Conservation (phyloP, 1,140 invertebrate genomes). For the Diabrotica virgifera region DNA sequence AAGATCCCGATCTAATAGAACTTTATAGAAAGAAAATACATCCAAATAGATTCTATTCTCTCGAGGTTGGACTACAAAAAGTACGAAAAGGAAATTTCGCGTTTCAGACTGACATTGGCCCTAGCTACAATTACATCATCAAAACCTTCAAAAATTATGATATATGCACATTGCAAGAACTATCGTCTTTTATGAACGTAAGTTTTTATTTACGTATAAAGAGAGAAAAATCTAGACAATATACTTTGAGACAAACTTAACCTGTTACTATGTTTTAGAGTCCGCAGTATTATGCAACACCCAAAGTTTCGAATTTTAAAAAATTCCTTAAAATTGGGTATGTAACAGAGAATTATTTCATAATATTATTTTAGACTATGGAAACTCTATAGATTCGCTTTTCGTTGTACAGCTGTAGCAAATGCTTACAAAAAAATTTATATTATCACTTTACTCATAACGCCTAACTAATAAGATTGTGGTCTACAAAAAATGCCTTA, state of each 20-base stretch:
- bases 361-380: neutral
- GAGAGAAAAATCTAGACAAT: neutral
- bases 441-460: no score
- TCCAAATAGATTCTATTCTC: slow-evolving; percentile 24
- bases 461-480: no score
- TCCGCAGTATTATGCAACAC: slow-evolving; percentile 48
- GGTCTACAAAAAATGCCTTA: no score
- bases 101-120: slow-evolving; percentile 28
- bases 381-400: no score
- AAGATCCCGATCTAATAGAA: slow-evolving; percentile 22
- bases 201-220: slow-evolving; percentile 14
- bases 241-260: neutral
- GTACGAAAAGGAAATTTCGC: slow-evolving; percentile 39
- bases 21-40: slow-evolving; percentile 35
- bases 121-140: slow-evolving; percentile 30
- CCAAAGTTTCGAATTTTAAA: slow-evolving; percentile 51
- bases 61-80: slow-evolving; percentile 33
- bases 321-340: slow-evolving; percentile 49
- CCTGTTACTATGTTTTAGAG: slow-evolving; percentile 18
- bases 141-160: slow-evolving; percentile 39
- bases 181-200: slow-evolving; percentile 32
- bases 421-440: no score
- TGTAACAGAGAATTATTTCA: slow-evolving; percentile 12
- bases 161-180: slow-evolving; percentile 36
- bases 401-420: no score